A percentile compares a stretch with the other conserved stretches of the same genome.
Evolutionary conservation across 37 sponge, comb jelly and placozoan genomes (phyloP).

Genomic region (Halisarca cf. caerulea): DNA sequence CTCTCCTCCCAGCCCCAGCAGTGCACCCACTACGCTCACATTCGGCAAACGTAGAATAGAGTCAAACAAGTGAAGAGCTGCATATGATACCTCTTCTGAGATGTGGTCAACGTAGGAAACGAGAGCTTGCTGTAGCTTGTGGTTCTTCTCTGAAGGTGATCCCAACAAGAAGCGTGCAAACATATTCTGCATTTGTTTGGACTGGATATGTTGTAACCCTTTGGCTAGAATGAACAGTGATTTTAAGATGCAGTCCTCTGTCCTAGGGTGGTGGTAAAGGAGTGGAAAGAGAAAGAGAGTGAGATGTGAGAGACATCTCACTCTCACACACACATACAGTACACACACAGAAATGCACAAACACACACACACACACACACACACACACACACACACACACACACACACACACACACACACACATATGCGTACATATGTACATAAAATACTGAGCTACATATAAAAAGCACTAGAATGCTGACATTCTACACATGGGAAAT

Average conservation of each 20-base stretch:
- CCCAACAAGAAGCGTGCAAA: neutral
- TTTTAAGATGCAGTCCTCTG: slow-evolving; percentile 13
- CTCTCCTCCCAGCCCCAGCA: slow-evolving; percentile 80
- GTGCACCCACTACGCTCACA: slow-evolving; percentile 56
- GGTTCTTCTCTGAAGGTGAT: neutral
- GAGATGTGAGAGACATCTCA: neutral
- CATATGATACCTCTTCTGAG: slow-evolving; percentile 20
- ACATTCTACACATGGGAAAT: no score
- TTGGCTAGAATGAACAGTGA: slow-evolving; percentile 15
- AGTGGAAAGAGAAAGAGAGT: no score
- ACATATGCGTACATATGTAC: neutral
- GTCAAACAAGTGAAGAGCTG: slow-evolving; percentile 19
- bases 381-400: slow-evolving; percentile 52
- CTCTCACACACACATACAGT: slow-evolving; percentile 8
- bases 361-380: slow-evolving; percentile 59
- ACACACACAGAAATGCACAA: slow-evolving; percentile 49
- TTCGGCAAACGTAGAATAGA: slow-evolving; percentile 38
- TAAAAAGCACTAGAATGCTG: neutral
- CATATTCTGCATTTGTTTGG: neutral
- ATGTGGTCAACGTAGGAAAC: slow-evolving; percentile 10
- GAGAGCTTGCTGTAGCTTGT: neutral
- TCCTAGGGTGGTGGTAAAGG: neutral
- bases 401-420: slow-evolving; percentile 26
- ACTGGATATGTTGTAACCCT: neutral
- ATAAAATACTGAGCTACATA: neutral